Conservation (phyloP, 2,888 invertebrate genomes). For the Amphipyra tragopoginis region DNA sequence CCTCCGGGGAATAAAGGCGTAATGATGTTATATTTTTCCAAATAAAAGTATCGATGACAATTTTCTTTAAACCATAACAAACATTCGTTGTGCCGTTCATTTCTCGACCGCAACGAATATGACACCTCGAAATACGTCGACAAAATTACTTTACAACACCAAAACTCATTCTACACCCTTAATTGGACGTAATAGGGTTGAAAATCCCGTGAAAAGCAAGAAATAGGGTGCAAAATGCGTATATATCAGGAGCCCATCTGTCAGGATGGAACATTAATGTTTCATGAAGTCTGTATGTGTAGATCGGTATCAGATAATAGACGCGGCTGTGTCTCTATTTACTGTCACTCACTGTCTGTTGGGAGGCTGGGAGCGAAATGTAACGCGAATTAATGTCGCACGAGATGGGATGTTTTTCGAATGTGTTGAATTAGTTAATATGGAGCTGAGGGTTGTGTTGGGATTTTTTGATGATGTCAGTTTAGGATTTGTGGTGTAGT, state of each 20-base stretch:
- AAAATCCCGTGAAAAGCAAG: conserved; percentile 47
- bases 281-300: conserved; percentile 80
- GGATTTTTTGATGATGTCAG: neutral
- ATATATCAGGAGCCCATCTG: conserved; percentile 83
- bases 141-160: conserved; percentile 16
- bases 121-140: conserved; percentile 64
- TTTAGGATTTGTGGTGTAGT: neutral
- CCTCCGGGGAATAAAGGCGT: too few species aligned
- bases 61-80: conserved; percentile 28
- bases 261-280: conserved; percentile 84
- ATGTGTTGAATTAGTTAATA: conserved; percentile 49
- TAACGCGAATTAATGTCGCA: conserved; percentile 54
- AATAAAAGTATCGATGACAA: too few species aligned
- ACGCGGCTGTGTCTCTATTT: conserved; percentile 81
- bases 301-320: conserved; percentile 89
- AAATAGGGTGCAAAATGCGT: conserved; percentile 63
- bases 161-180: conserved; percentile 21
- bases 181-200: conserved; percentile 25
- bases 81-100: conserved; percentile 56
- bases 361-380: conserved; percentile 61
- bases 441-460: conserved; percentile 3
- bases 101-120: conserved; percentile 68
- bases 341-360: conserved; percentile 75
- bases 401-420: conserved; percentile 51
- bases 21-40: too few species aligned